These are phyloP conservation scores for Chaetogeoica ovagalla DNA, from an alignment of 2,888 invertebrate species.

Conservation along the genomic window DNA sequence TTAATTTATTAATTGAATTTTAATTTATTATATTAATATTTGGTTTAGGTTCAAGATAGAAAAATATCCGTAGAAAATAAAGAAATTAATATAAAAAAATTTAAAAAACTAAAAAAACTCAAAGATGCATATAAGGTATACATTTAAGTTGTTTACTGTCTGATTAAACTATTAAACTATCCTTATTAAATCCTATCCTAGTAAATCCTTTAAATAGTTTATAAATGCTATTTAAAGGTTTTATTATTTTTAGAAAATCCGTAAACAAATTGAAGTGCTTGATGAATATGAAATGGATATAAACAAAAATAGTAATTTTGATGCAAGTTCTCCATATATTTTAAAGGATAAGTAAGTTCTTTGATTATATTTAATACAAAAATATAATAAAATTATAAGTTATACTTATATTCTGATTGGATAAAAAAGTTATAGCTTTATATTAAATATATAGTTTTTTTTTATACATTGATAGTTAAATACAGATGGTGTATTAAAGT, in stretches of 20 bases:
- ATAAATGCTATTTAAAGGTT: background rate
- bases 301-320: conserved; percentile 25
- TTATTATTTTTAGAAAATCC: conserved; percentile 8
- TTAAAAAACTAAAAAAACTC: background rate
- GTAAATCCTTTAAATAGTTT: background rate
- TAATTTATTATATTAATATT: background rate
- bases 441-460: too few relatives aligned
- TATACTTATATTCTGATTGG: too few relatives aligned
- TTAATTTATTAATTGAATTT: background rate
- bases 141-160: too few relatives aligned
- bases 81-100: conserved; percentile 1
- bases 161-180: background rate
- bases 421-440: too few relatives aligned
- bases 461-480: too few relatives aligned
- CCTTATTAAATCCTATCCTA: background rate
- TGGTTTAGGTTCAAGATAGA: conserved; percentile 30
- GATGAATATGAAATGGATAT: conserved; percentile 37
- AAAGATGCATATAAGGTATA: conserved; percentile 4
- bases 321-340: conserved; percentile 17
- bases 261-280: conserved; percentile 22
- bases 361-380: background rate
- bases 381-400: too few relatives aligned
- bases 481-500: too few relatives aligned
- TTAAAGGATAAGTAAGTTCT: conserved; percentile 31
- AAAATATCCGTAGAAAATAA: background rate